Base-by-base conservation (phyloP, 2,888 invertebrate genomes). In the Diaprepes abbreviatus region DNA sequence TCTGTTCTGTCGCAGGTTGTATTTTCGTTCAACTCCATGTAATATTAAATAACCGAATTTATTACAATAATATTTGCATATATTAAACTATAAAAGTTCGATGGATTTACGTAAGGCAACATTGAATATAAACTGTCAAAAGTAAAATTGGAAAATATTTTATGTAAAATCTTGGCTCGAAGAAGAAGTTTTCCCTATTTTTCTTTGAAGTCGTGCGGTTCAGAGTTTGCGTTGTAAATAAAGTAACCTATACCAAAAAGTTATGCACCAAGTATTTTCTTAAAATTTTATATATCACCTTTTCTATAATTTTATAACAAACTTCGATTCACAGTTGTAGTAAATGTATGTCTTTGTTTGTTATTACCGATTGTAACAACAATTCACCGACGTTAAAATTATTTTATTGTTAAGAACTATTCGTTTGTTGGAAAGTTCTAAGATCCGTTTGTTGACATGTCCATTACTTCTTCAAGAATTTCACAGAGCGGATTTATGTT, bases 41-140 rank as follows among this genome's bases (percentile, higher is more conserved):
- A 64, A 64, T 64, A 55, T 64, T 64, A 55, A 64, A 33, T 43
- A 55, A 55, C 40, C 31, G 64, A 64, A 55, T 55, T 31, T 64
- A 64, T 64, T 54, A 64, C 33, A 33, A 33, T 54, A 54, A 16
- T 54, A 54, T 54, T 33, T 33, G 33, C 33, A 54, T 54, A 10
- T 33, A 17, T 33, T 54, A 54, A 33, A 54, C 31, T 33, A 33
- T 54, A 31, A 31, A 54, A 54, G 16, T 54, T 54, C 33, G n/a
- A 19, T 43, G 43, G 19, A 43, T 43, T 43, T 19, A 43, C 43
- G 19, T 9, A 33, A 7, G 52, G 24, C 7, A 54, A 54, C 33
- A 54, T 59, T 45, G 17, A 24, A 19, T 43, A 43, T 19, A 43
- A 43, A 43, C 43, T 59, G 59, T 43, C 31, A 59, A 40, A 43